A percentile compares a stretch with the other conserved stretches of the same genome.
phyloP scores from a whole-genome alignment of 2,888 invertebrate genomes.

The Lomographa bimaculata region DNA sequence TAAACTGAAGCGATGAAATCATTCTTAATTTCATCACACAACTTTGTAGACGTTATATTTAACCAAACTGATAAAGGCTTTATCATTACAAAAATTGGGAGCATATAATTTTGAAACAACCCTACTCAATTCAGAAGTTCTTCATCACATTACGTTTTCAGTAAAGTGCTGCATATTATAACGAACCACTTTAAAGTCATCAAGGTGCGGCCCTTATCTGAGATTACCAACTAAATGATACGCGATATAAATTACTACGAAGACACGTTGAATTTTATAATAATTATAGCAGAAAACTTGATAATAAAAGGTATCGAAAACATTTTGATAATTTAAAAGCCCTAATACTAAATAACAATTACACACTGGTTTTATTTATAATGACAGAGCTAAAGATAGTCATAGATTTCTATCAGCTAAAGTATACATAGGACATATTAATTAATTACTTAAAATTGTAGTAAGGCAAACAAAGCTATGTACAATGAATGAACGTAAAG shows the following conservation, averaged over 20 bases:
- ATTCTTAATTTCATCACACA: constrained; percentile 45
- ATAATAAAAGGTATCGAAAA: constrained; percentile 19
- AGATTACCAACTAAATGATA: constrained; percentile 28
- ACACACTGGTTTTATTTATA: too few relatives aligned
- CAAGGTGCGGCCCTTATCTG: constrained; percentile 68
- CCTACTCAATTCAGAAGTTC: constrained; percentile 39
- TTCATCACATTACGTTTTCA: constrained; percentile 10
- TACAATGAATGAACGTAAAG: constrained; percentile 40
- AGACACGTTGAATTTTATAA: constrained; percentile 9
- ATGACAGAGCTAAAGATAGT: too few relatives aligned
- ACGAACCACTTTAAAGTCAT: constrained; percentile 44
- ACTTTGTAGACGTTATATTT: constrained; percentile 54
- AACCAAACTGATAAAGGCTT: constrained; percentile 66
- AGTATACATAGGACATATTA: too few relatives aligned
- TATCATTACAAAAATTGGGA: constrained; percentile 67
- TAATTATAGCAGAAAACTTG: constrained; percentile 8
- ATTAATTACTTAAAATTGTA: too few relatives aligned
- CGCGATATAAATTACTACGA: constrained; percentile 21
- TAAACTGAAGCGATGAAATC: constrained; percentile 57
- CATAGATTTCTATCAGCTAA: too few relatives aligned
- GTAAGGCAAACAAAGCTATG: constrained; percentile 8
- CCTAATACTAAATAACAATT: too few relatives aligned
- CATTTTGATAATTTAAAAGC: constrained; percentile 1
- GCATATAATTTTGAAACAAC: constrained; percentile 42
- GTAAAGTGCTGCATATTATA: constrained; percentile 29